phyloP scores from a whole-genome alignment of 2,888 invertebrate species.

The Taphrorychus bicolor region DNA sequence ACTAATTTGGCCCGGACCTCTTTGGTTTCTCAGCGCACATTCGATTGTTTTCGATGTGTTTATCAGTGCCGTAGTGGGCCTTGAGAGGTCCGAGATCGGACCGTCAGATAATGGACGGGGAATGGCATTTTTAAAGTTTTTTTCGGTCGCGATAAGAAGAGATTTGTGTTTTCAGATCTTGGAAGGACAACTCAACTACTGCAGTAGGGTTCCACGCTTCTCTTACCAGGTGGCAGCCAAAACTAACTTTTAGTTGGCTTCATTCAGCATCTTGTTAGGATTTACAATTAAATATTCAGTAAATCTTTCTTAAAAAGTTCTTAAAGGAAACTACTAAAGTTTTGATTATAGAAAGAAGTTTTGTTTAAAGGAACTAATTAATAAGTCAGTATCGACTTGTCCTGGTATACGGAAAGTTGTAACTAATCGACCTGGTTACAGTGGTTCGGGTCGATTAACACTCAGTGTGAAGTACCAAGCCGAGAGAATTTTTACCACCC shows the following conservation, averaged over 20 bases:
- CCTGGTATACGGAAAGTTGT: constrained; percentile 15
- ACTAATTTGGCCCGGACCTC: constrained; percentile 58
- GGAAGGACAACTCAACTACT: constrained; percentile 40
- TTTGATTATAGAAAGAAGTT: too few relatives aligned
- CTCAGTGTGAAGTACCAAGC: constrained; percentile 36
- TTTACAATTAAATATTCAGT: too few relatives aligned
- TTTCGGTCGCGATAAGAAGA: constrained; percentile 34
- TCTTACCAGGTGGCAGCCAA: constrained; percentile 16
- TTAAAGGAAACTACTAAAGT: too few relatives aligned
- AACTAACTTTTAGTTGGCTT: neutral
- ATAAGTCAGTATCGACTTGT: neutral
- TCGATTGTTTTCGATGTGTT: constrained; percentile 56
- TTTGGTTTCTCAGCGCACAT: constrained; percentile 56
- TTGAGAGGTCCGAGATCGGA: constrained; percentile 55
- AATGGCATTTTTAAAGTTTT: constrained; percentile 54
- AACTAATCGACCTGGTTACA: constrained; percentile 10
- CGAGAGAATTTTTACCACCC: constrained; percentile 46
- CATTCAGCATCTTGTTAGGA: too few relatives aligned
- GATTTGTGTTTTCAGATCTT: constrained; percentile 37
- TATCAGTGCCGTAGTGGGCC: constrained; percentile 56
- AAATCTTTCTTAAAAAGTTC: too few relatives aligned
- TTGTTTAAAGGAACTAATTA: neutral
- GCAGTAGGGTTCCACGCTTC: constrained; percentile 12
- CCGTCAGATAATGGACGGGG: constrained; percentile 48
- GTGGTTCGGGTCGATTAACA: constrained; percentile 37